A percentile compares a stretch with the other conserved stretches of the same genome.
Evolutionary conservation across 2,888 invertebrate genomes (phyloP).

Genomic region (Lissocephala sabroskyi): DNA sequence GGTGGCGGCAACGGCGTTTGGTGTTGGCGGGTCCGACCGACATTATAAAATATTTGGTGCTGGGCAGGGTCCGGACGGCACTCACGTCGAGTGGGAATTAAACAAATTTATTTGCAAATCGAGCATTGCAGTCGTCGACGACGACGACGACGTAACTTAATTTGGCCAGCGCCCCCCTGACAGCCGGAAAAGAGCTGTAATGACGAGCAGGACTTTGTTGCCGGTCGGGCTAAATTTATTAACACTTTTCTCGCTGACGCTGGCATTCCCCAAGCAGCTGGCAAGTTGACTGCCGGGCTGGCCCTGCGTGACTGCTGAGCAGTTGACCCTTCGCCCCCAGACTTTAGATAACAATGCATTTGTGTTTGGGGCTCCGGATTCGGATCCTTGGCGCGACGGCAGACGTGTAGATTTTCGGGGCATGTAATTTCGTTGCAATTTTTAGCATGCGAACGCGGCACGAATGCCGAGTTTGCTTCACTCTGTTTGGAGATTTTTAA

Average conservation of each 20-base stretch:
- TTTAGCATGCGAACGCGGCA: conserved; percentile 58
- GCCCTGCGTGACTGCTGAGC: conserved; percentile 51
- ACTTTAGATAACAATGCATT: conserved; percentile 59
- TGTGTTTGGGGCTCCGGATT: conserved; percentile 24
- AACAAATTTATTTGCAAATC: conserved; percentile 63
- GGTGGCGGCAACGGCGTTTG: conserved; percentile 8
- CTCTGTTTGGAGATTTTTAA: conserved; percentile 32
- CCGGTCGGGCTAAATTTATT: conserved; percentile 42
- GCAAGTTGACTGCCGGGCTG: conserved; percentile 1
- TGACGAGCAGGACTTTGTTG: background rate
- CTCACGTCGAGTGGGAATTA: conserved; percentile 50
- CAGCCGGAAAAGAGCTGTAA: background rate
- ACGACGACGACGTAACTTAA: conserved; percentile 27
- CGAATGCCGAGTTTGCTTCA: conserved; percentile 28
- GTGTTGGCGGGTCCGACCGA: conserved; percentile 18
- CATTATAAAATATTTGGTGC: conserved; percentile 55
- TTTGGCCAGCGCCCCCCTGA: conserved; percentile 22
- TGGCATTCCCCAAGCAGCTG: conserved; percentile 24
- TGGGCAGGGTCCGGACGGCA: conserved; percentile 16
- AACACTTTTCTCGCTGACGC: conserved; percentile 45
- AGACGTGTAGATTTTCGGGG: conserved; percentile 12
- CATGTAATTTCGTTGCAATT: conserved; percentile 49
- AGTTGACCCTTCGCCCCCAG: conserved; percentile 57
- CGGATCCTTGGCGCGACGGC: conserved; percentile 26
- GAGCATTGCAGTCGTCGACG: conserved; percentile 21